Evolutionary conservation across 2,888 invertebrate genomes (phyloP), one percentile per base, ranked within the genome.

Genomic region (Leptopilina drosophilae): DNA sequence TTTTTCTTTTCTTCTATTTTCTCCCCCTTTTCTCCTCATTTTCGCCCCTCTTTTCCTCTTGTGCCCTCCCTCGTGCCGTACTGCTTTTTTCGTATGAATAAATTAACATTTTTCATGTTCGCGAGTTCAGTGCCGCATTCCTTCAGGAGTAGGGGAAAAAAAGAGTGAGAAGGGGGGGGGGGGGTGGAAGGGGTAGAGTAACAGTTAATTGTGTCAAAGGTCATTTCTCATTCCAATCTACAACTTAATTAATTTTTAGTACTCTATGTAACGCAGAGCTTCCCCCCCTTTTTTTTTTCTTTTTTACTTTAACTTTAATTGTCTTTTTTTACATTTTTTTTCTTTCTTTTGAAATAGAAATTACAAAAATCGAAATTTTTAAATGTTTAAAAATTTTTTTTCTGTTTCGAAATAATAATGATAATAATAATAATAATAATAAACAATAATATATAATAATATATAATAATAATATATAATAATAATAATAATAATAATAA

Each of bases 161-260:
- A 2, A 26, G 6, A 7, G 6, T 0, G 5, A 26, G 26, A 2
- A 26, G 6, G 42, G 6, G 42, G 5, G 20, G 49, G 49, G 49
- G 49, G 49, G 49, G 0, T 0, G 15, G 6, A 42, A 42, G 42
- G 42, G 6, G 6, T 42, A 42, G 8, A 49, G 46, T 67, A 4
- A 56, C 56, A 73, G 33, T 73, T 73, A 53, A 73, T 53, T 73
- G 53, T 73, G 73, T 56, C 53, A 73, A 73, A 73, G 53, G 73
- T 73, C 53, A 33, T n/a, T 49, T 56, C n/a, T 73, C 33, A 73
- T 73, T 53, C 53, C 53, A 26, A 20, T 59, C 56, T 59, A 59
- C 59, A 15, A 20, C 62, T 62, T 62, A 62, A 59, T 59, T 59
- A 59, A 62, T 53, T 56, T 73, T n/a, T 73, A 26, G 12, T 12